Evolutionary conservation across 2,113 vertebrate species (phyloP).

Genomic region (Melospiza georgiana): DNA sequence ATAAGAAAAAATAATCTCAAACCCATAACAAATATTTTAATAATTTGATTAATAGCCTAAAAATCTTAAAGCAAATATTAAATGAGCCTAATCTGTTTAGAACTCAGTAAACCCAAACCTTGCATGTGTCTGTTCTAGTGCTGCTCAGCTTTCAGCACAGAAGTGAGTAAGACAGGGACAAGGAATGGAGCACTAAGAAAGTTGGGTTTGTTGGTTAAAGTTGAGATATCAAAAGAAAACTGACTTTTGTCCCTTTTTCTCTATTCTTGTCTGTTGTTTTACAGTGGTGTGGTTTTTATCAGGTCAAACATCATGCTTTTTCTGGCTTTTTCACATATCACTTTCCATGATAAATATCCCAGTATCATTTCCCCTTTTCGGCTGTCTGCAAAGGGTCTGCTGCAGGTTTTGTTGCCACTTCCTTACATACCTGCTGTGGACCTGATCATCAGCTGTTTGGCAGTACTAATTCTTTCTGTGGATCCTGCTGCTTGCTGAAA

Average conservation of each 20-base stretch:
- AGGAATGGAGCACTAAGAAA: not conserved
- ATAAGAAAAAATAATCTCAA: not conserved
- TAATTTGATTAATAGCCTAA: not conserved
- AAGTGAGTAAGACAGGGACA: not conserved
- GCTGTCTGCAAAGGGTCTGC: not conserved
- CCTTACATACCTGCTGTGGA: not conserved
- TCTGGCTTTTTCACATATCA: not conserved
- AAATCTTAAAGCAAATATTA: not conserved
- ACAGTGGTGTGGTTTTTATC: not conserved
- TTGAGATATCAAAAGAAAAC: not conserved
- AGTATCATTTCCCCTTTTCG: not conserved
- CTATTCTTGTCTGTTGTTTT: not conserved
- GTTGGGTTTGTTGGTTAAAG: not conserved
- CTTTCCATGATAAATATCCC: not conserved
- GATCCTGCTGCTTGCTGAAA: not conserved
- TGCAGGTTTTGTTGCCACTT: not conserved
- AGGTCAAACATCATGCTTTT: not conserved
- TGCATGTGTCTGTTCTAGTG: not conserved
- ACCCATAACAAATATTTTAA: not conserved
- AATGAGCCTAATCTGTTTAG: not conserved
- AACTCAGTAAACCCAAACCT: not conserved
- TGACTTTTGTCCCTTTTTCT: not conserved
- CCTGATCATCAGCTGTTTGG: not conserved
- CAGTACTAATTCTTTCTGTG: not conserved
- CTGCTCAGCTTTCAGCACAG: not conserved